Evolutionary conservation across 2,113 vertebrate genomes (phyloP), one percentile per base, ranked within the genome.

Genomic region (Hypocryptadius cinnamomeus): DNA sequence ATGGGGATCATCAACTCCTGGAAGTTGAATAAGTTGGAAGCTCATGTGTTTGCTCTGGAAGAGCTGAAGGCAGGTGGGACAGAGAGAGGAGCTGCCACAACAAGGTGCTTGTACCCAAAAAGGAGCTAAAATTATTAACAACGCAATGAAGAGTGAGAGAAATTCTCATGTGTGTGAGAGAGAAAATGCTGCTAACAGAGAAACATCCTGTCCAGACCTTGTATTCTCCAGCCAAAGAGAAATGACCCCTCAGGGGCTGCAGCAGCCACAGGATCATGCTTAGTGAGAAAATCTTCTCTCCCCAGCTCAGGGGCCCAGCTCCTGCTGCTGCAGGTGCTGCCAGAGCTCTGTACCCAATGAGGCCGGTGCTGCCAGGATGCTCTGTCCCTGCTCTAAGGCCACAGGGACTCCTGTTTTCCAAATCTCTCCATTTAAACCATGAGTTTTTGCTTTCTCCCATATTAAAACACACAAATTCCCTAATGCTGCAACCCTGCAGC

Each of bases 261-360:
- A 59, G 57, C 76, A 71, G 63, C 24, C 10, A 25, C 0, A 3
- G 51, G 47, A 45, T 4, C 13, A 8, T 3, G 15, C 45, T 70
- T 17, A 30, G 42, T 39, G 19, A 27, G 54, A 45, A 73, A 40
- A 63, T 45, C 47, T 17, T 77, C 10, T 57, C 4, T 1, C 11
- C n/a, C 24, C 1, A 0, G 2, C 53, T 19, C 23, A 54, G n/a
- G 25, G 10, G 40, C 33, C 7, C 0, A 0, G 44, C 60, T 72
- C 25, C 15, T 51, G 37, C n/a, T 40, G 79, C 60, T 18, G 28
- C 10, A 19, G 24, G 24, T 11, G 4, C 53, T 48, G 25, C 56
- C 56, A 20, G 50, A 81, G 53, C 63, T 59, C 18, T 35, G 35
- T 35, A 60, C 45, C 66, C 23, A 15, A 1, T 2, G 42, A 24